Conservation (phyloP, 2,888 invertebrate genomes). For the Schizaphis graminum region DNA sequence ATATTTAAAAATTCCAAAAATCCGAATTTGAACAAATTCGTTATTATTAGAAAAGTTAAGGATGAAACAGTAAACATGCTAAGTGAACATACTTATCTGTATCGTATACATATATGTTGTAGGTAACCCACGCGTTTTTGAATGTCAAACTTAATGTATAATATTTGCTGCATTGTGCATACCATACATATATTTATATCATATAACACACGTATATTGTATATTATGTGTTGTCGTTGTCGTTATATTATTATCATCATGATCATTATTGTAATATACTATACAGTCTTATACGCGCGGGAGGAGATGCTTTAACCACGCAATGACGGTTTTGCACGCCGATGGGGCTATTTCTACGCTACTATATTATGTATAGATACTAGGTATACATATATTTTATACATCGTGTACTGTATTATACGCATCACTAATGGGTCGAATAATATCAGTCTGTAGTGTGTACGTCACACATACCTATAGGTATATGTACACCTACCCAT, state of each 20-base stretch:
- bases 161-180: not conserved
- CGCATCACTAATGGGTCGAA: not conserved
- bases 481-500: not conserved
- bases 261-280: not conserved
- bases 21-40: too few relatives aligned
- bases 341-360: too few relatives aligned
- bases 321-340: not conserved
- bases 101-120: too few relatives aligned
- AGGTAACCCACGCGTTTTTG: not conserved
- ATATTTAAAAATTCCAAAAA: too few relatives aligned
- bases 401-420: not conserved
- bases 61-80: too few relatives aligned
- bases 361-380: too few relatives aligned
- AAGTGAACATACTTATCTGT: too few relatives aligned
- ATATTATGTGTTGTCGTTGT: not conserved
- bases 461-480: not conserved
- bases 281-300: not conserved
- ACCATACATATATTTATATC: not conserved
- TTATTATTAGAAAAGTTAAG: too few relatives aligned
- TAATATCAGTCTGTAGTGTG: not conserved
- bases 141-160: conserved; percentile 1
- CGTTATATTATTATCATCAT: not conserved
- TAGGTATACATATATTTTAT: not conserved
- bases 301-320: not conserved
- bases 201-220: not conserved